Evolutionary conservation across 2,797 vertebrate species (phyloP).

Genomic region (Varecia variegata): DNA sequence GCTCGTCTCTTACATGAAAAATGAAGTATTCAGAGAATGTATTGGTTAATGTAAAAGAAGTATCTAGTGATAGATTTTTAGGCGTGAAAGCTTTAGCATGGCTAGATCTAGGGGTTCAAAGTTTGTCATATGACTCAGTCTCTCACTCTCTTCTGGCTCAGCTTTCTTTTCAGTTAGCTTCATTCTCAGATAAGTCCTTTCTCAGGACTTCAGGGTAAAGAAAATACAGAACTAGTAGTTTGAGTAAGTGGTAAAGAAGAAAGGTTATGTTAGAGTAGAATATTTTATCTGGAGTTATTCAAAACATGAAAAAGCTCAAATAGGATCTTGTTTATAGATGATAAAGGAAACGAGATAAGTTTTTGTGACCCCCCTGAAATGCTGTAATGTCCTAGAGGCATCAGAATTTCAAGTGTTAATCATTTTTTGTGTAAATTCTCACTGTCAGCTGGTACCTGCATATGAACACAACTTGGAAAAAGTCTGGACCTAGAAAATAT

Average conservation of each 20-base stretch:
- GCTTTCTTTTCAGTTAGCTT: background rate
- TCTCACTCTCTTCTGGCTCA: background rate
- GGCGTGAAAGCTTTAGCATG: background rate
- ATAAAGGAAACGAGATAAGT: background rate
- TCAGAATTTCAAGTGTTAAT: background rate
- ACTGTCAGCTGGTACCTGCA: accelerated
- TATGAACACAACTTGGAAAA: too few relatives aligned
- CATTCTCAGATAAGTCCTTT: background rate
- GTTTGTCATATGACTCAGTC: background rate
- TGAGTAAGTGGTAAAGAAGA: background rate
- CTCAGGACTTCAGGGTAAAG: background rate
- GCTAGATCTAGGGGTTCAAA: background rate
- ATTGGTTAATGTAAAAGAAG: background rate
- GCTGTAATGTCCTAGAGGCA: background rate
- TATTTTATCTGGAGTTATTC: background rate
- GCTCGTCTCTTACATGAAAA: background rate
- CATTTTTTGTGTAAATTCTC: background rate
- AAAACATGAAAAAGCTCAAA: background rate
- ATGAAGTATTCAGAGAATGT: background rate
- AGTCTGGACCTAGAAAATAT: background rate
- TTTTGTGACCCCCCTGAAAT: background rate
- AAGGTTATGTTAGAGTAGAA: background rate
- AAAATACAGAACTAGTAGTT: background rate
- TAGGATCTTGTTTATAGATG: background rate
- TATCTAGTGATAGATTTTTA: background rate